Evolutionary conservation across 2,888 invertebrate species (phyloP).

Genomic region (Linyphia triangularis): DNA sequence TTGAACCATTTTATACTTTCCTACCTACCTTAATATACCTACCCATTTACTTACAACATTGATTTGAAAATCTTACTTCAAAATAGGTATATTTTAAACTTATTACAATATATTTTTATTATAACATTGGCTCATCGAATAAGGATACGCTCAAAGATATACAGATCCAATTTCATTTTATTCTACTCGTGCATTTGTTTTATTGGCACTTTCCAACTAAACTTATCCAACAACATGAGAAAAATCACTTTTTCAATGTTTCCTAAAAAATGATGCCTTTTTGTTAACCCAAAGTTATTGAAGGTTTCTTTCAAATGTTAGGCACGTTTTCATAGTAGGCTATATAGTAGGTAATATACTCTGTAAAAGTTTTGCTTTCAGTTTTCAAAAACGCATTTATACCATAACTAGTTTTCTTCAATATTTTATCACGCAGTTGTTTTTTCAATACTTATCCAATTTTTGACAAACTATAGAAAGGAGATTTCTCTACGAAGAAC

Average conservation of each 20-base stretch:
- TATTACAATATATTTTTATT: too few species aligned
- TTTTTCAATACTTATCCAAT: conserved; percentile 16
- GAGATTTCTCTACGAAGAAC: neutral
- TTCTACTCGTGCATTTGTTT: too few species aligned
- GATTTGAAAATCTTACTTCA: too few species aligned
- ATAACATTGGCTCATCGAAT: too few species aligned
- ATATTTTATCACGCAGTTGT: conserved; percentile 36
- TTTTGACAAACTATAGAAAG: conserved; percentile 13
- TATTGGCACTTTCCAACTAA: too few species aligned
- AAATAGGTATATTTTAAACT: too few species aligned
- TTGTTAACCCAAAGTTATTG: conserved; percentile 40
- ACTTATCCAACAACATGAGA: neutral
- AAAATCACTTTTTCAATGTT: conserved; percentile 12
- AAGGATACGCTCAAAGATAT: too few species aligned
- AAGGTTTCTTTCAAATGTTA: conserved; percentile 28
- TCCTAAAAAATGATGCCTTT: conserved; percentile 21
- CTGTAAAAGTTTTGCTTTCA: conserved; percentile 16
- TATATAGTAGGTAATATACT: conserved; percentile 3
- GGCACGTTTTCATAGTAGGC: conserved; percentile 33
- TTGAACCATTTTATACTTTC: too few species aligned
- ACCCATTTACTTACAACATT: too few species aligned
- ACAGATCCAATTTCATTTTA: too few species aligned
- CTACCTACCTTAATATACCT: too few species aligned
- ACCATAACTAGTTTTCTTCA: conserved; percentile 22
- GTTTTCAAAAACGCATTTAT: conserved; percentile 32